Base-by-base conservation (phyloP, 2,797 vertebrate species). In the Semaprochilodus insignis region DNA sequence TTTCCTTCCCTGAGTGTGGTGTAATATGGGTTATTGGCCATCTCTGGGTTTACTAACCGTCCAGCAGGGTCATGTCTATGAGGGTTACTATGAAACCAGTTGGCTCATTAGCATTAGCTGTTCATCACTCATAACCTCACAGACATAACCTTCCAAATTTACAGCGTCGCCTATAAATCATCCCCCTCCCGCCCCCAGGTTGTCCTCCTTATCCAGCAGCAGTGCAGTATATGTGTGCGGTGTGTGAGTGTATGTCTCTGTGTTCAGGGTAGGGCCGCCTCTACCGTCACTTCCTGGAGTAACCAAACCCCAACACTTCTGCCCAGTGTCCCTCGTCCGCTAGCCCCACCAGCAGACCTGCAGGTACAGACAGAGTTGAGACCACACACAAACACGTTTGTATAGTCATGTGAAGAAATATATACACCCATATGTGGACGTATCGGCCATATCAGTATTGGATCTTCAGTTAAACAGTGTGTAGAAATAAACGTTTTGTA, bases 231-330 rank as follows among this genome's bases (percentile, higher is more conserved):
- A 92, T 95, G 91, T 88, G 87, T 92, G 84, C 84, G 97, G 93
- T 95, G 92, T 94, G 86, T 96, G 92, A 97, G 93, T 97, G 93
- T 98, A 96, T 95, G 25, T 96, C 57, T 88, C 81, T 87, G 85
- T 85, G 74, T 97, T 97, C 95, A 99, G 98, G 96, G 96, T 96
- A 98, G 97, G 97, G 94, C 97, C 94, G 96, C 97, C 93, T 96
- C 96, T 95, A 99, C 98, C 93, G 96, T 98, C 91, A 99, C 98
- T 94, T 97, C 97, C 95, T 99, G 98, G 98, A 99, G 98, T 98
- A 98, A 99, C 96, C 97, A 99, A 97, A 98, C 95, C 93, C 97
- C 98, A 93, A 98, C 98, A 94, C 96, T 96, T 96, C 96, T 98
- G 93, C 96, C 96, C 96, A 97, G 96, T 95, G 94, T 96, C 95